These are phyloP conservation scores for Mellivora capensis DNA, from an alignment of 2,113 vertebrate species.

Conservation along the genomic window DNA sequence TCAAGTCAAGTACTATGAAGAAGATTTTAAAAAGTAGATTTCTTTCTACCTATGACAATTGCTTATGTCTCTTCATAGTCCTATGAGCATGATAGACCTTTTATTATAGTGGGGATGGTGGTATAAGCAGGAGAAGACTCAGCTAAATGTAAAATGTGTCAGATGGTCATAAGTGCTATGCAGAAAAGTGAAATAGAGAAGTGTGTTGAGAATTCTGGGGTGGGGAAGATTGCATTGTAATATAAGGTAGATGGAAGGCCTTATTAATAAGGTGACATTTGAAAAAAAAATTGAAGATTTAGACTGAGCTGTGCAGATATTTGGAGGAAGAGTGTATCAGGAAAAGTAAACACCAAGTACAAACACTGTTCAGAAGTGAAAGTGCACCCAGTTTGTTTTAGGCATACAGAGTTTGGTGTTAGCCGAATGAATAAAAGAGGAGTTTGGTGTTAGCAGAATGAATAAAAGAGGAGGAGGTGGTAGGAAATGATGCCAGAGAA, in stretches of 20 bases:
- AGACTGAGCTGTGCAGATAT: neutral
- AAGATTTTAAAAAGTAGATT: neutral
- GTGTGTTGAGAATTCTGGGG: neutral
- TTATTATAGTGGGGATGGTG: neutral
- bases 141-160: neutral
- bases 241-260: neutral
- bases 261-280: neutral
- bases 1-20: neutral
- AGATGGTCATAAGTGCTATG: neutral
- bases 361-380: neutral
- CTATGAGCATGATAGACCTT: neutral
- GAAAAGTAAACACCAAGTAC: neutral
- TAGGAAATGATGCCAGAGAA: neutral
- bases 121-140: neutral
- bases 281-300: neutral
- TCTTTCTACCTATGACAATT: neutral
- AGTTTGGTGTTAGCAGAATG: neutral
- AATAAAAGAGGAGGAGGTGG: neutral
- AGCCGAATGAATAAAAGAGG: neutral
- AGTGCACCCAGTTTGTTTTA: neutral
- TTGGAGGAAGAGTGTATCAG: neutral
- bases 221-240: neutral
- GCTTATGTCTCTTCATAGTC: neutral
- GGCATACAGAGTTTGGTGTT: neutral
- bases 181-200: neutral